Conservation (phyloP, 2,797 vertebrate genomes). For the Microctenopoma stevenorrisi region DNA sequence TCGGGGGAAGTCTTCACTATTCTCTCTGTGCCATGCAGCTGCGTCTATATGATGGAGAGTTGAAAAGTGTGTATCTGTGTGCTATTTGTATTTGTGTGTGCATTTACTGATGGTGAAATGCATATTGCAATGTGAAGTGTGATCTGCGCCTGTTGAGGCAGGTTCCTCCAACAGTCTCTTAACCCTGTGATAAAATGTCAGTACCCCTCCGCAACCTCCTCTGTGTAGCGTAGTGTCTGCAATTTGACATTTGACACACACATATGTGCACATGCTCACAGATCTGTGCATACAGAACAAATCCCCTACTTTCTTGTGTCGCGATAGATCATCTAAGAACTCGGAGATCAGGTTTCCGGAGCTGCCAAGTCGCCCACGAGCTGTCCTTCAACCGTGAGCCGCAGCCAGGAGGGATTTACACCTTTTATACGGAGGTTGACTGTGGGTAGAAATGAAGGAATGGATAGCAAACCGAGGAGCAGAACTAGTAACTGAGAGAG, state of each 20-base stretch:
- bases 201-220: background rate
- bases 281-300: slow-evolving; percentile 22
- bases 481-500: slow-evolving; percentile 6
- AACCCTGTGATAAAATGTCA: slow-evolving; percentile 38
- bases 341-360: slow-evolving; percentile 44
- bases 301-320: slow-evolving; percentile 33
- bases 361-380: slow-evolving; percentile 52
- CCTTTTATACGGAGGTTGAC: slow-evolving; percentile 52
- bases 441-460: slow-evolving; percentile 30
- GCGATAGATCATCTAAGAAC: slow-evolving; percentile 50
- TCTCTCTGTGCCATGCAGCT: slow-evolving; percentile 43
- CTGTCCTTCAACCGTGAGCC: slow-evolving; percentile 55
- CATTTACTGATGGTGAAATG: slow-evolving; percentile 5
- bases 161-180: slow-evolving; percentile 23
- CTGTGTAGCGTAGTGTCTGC: background rate
- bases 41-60: slow-evolving; percentile 53
- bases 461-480: slow-evolving; percentile 40
- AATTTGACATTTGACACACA: slow-evolving; percentile 16
- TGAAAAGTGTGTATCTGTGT: slow-evolving; percentile 51
- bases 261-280: slow-evolving; percentile 2
- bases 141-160: slow-evolving; percentile 16
- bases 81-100: slow-evolving; percentile 13
- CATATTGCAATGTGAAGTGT: background rate
- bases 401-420: slow-evolving; percentile 62
- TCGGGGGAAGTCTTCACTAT: slow-evolving; percentile 31